Conservation (phyloP, 2,888 invertebrate species). For the Melanotus villosus region DNA sequence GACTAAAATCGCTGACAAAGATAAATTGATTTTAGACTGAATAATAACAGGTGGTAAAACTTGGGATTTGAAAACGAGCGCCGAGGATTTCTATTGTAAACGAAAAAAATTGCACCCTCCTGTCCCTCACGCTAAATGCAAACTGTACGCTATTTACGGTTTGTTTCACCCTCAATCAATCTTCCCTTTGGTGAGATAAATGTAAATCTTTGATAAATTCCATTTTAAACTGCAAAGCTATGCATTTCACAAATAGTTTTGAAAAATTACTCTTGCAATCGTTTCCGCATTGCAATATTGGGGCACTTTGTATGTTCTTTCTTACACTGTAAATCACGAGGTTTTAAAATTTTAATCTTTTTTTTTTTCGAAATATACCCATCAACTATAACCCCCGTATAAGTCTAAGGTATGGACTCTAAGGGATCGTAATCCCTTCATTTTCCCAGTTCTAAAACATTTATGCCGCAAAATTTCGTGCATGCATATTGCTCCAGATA, state of each 20-base stretch:
- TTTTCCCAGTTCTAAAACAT: constrained; percentile 15
- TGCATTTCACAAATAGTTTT: background rate
- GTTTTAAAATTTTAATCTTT: constrained; percentile 21
- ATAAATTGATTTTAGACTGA: constrained; percentile 31
- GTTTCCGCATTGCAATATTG: no score
- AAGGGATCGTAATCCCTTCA: constrained; percentile 15
- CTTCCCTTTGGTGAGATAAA: background rate
- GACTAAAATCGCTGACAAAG: constrained; percentile 18
- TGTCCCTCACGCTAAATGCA: background rate
- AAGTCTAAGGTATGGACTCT: constrained; percentile 18
- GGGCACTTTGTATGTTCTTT: no score
- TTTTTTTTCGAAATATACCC: background rate
- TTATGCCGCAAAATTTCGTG: constrained; percentile 11
- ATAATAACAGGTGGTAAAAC: constrained; percentile 38
- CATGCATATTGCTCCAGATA: background rate
- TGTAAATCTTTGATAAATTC: background rate
- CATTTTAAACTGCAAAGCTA: background rate
- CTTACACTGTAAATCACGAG: background rate
- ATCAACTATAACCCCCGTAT: constrained; percentile 5
- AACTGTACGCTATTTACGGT: background rate
- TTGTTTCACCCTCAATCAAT: constrained; percentile 17
- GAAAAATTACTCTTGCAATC: background rate
- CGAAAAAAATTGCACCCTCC: background rate
- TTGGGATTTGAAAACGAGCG: constrained; percentile 6
- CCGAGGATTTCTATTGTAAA: constrained; percentile 3